Evolutionary conservation across 2,797 vertebrate genomes (phyloP), one percentile per base, ranked within the genome.

Genomic region (Manis javanica): DNA sequence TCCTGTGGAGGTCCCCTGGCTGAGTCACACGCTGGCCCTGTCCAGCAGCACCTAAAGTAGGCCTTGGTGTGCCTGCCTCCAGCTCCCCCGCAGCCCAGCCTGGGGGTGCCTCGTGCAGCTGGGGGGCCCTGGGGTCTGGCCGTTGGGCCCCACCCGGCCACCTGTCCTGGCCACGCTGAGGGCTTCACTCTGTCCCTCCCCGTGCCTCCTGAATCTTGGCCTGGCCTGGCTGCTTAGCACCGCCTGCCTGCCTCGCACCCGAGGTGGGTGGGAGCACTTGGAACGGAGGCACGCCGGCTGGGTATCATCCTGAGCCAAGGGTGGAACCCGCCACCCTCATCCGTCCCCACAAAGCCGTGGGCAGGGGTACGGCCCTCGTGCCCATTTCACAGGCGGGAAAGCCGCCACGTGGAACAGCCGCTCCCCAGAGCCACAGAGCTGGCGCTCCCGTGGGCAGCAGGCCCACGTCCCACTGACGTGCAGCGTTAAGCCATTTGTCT

Each of bases 11-110:
- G 94, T 93, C 96, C 97, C 91, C 90, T 75, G 90, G 91, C 81
- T 87, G 77, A 94, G 94, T 98, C 82, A 64, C 88, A 96, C 91
- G 88, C 95, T 78, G 96, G 97, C 97, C 87, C 98, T 98, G 96
- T 89, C 96, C 90, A 91, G 95, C 92, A 95, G 96, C 96, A 74
- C 96, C 96, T 97, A 91, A 97, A 96, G 96, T 79, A 96, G 77
- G 83, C 97, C 87, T 0, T 74, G 96, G 97, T 89, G 37, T 39
- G 37, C 46, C 0, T 2, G 53, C 42, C 42, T 46, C 8, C 42
- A 46, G 42, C 42, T 2, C 42, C 42, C 42, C 42, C 8, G 42
- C 42, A 71, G 68, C 71, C 0, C 3, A 5, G 86, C 57, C 0
- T 5, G 95, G 59, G 88, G 86, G 77, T 77, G 46, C 87, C 5